These are phyloP conservation scores for Pristionchus arcanus DNA, from an alignment of 2,888 invertebrate species.

Conservation along the genomic window DNA sequence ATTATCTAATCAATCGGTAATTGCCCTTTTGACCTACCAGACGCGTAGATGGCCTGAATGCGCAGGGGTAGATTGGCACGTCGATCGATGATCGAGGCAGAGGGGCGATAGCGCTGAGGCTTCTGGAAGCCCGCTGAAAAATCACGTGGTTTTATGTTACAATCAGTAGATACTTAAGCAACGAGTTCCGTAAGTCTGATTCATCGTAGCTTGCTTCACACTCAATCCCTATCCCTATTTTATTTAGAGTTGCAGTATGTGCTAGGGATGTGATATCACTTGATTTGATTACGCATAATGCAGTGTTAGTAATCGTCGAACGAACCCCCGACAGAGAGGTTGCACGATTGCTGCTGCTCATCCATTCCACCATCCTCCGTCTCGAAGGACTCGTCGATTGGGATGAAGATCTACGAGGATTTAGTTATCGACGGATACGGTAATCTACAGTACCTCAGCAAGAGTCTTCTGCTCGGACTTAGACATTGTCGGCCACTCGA, in stretches of 20 bases:
- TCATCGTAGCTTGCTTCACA: too few species aligned
- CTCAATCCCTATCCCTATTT: too few species aligned
- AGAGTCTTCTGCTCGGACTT: conserved; percentile 34
- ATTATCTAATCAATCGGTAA: background rate
- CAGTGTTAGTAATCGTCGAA: too few species aligned
- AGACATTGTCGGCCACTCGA: conserved; percentile 37
- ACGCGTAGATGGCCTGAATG: conserved; percentile 23
- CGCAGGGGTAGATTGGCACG: conserved; percentile 37
- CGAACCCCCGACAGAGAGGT: conserved; percentile 18
- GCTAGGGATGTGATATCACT: too few species aligned
- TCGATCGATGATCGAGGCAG: conserved; percentile 49
- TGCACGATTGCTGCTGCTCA: conserved; percentile 41
- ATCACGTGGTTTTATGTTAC: background rate
- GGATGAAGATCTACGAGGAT: conserved; percentile 2
- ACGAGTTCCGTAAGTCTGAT: too few species aligned
- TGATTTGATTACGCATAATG: too few species aligned
- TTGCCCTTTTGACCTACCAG: background rate
- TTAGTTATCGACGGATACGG: background rate
- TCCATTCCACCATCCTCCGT: conserved; percentile 29
- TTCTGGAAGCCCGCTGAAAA: conserved; percentile 3
- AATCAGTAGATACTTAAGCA: too few species aligned
- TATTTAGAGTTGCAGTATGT: too few species aligned
- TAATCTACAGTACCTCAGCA: conserved; percentile 14
- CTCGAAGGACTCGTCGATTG: conserved; percentile 51
- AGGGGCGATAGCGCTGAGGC: conserved; percentile 45